These are phyloP conservation scores for Apoda limacodes DNA, from an alignment of 2,888 invertebrate genomes.

Conservation along the genomic window DNA sequence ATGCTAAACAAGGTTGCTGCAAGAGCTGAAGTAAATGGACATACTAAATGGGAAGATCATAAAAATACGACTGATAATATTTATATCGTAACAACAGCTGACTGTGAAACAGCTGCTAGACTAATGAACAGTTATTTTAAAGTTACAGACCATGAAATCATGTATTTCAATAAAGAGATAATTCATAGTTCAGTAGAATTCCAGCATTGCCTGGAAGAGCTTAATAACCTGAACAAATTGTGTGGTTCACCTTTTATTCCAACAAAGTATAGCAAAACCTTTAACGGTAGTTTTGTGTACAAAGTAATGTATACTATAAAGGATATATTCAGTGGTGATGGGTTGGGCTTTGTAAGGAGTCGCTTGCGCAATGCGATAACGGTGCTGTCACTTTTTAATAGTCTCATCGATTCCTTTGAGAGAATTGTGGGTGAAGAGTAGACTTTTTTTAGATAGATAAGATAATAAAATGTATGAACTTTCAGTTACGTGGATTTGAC, in stretches of 20 bases:
- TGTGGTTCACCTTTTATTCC: slow-evolving; percentile 11
- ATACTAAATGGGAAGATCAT: too few relatives aligned
- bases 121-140: slow-evolving; percentile 5
- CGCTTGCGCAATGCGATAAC: slow-evolving; percentile 8
- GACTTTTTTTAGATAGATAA: too few relatives aligned
- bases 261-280: slow-evolving; percentile 8
- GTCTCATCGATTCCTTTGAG: slow-evolving; percentile 7
- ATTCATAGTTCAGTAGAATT: slow-evolving; percentile 10
- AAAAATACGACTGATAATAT: not conserved
- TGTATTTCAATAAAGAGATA: slow-evolving; percentile 1
- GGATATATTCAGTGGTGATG: not conserved
- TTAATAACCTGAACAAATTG: slow-evolving; percentile 13
- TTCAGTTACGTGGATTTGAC: too few relatives aligned
- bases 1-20: too few relatives aligned
- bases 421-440: slow-evolving; percentile 5
- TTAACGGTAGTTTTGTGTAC: slow-evolving; percentile 15
- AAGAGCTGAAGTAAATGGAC: too few relatives aligned
- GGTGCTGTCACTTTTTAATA: slow-evolving; percentile 7
- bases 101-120: not conserved
- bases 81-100: not conserved
- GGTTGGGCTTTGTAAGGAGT: slow-evolving; percentile 6
- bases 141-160: not conserved
- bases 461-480: too few relatives aligned
- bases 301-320: slow-evolving; percentile 6
- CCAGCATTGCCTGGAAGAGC: slow-evolving; percentile 13